A percentile compares a stretch with the other conserved stretches of the same genome.
phyloP scores from a whole-genome alignment of 2,797 vertebrate genomes.

The Diplodus puntazzo region DNA sequence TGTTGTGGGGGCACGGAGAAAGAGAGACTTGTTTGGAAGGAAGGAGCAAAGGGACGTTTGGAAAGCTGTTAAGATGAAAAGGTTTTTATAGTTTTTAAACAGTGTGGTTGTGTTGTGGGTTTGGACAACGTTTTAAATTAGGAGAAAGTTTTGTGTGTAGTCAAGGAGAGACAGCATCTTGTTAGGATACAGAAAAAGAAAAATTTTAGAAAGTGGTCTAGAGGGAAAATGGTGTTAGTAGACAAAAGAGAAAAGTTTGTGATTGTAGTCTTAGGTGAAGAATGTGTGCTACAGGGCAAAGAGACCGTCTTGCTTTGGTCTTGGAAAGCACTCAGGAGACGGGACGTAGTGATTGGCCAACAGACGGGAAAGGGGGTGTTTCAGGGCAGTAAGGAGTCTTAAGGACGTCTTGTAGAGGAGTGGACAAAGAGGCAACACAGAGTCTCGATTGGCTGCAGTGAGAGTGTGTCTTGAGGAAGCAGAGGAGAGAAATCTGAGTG shows the following conservation, averaged over 20 bases:
- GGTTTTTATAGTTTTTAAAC: conserved; percentile 21
- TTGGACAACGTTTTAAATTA: conserved; percentile 24
- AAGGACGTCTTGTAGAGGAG: conserved; percentile 62
- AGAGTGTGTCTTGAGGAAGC: conserved; percentile 52
- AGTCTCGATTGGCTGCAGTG: conserved; percentile 39
- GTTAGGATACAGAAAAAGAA: not conserved
- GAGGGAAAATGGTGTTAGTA: not conserved
- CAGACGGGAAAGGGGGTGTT: conserved; percentile 62
- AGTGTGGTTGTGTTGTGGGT: conserved; percentile 4
- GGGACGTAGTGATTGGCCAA: conserved; percentile 62
- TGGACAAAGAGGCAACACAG: conserved; percentile 45
- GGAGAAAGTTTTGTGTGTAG: not conserved
- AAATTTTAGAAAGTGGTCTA: conserved; percentile 21
- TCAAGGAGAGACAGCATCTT: not conserved
- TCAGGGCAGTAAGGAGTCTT: conserved; percentile 56
- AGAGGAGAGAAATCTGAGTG: conserved; percentile 57
- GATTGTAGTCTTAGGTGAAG: conserved; percentile 24
- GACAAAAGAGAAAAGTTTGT: conserved; percentile 19
- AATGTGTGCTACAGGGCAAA: conserved; percentile 14
- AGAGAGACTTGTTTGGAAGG: conserved; percentile 21
- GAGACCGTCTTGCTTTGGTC: conserved; percentile 30
- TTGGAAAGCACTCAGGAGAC: conserved; percentile 36
- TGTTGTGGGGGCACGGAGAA: conserved; percentile 22
- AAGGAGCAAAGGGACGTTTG: not conserved
- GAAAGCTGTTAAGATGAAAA: conserved; percentile 14